phyloP scores from a whole-genome alignment of 2,888 invertebrate species.

The Blomia tropicalis region DNA sequence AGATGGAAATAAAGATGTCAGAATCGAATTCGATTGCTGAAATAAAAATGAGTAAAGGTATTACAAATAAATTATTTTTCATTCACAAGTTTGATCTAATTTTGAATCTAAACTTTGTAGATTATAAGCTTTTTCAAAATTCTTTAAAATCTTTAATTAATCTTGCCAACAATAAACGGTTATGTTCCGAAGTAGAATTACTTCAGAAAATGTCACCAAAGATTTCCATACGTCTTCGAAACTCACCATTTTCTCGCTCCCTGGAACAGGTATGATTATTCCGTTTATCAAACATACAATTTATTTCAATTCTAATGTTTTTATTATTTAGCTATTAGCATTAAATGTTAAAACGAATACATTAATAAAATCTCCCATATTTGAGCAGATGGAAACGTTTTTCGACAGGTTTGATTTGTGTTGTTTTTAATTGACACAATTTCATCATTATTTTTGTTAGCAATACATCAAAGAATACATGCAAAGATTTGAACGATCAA shows the following conservation, averaged over 20 bases:
- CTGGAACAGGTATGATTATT: conserved; percentile 6
- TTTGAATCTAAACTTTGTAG: not conserved
- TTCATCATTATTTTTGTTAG: no score
- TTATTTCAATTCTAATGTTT: not conserved
- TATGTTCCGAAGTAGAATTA: not conserved
- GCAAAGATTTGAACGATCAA: not conserved
- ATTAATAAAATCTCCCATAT: not conserved
- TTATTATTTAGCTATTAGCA: not conserved
- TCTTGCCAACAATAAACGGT: not conserved
- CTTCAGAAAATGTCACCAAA: conserved; percentile 6
- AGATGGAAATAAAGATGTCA: no score
- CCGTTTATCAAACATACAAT: not conserved
- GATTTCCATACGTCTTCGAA: conserved; percentile 16
- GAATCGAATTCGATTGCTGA: not conserved
- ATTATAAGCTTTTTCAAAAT: not conserved
- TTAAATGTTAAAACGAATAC: not conserved
- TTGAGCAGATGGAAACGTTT: not conserved
- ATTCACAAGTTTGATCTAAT: not conserved
- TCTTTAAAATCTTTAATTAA: not conserved
- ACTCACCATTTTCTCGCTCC: conserved; percentile 6
- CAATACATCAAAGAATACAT: no score
- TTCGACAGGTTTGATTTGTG: not conserved
- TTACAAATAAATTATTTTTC: not conserved
- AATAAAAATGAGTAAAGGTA: not conserved
- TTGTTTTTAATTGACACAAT: no score